phyloP scores from a whole-genome alignment of 2,888 invertebrate species.

The Parnassius apollo region DNA sequence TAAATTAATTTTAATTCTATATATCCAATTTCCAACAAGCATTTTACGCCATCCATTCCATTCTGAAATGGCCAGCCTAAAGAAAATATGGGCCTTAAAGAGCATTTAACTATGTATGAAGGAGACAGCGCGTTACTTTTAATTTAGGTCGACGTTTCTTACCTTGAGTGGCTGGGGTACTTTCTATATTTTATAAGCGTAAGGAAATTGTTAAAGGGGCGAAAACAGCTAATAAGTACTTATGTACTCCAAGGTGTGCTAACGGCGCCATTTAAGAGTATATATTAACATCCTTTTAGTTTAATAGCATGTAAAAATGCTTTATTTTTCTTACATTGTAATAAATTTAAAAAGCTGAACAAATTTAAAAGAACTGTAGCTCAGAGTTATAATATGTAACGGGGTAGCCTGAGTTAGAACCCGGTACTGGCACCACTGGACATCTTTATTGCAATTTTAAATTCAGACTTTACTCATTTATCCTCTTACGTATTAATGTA shows the following conservation, averaged over 20 bases:
- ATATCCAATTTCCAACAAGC: constrained; percentile 65
- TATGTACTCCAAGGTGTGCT: constrained; percentile 19
- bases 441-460: no score
- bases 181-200: constrained; percentile 58
- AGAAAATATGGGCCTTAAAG: constrained; percentile 72
- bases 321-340: no score
- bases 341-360: no score
- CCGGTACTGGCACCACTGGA: no score
- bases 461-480: no score
- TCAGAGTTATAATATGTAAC: no score
- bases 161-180: constrained; percentile 54
- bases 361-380: no score
- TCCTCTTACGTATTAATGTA: no score
- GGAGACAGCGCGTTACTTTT: constrained; percentile 74
- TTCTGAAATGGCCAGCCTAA: constrained; percentile 61
- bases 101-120: constrained; percentile 77
- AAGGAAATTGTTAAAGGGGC: constrained; percentile 46
- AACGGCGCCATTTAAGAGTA: constrained; percentile 11
- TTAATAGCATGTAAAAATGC: no score
- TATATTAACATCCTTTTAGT: no score
- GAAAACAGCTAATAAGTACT: constrained; percentile 27
- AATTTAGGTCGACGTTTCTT: constrained; percentile 68
- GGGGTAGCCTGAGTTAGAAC: no score
- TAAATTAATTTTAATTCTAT: constrained; percentile 42
- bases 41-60: constrained; percentile 69